Conservation (phyloP, 1,140 invertebrate species). For the Drosophila bocki region DNA sequence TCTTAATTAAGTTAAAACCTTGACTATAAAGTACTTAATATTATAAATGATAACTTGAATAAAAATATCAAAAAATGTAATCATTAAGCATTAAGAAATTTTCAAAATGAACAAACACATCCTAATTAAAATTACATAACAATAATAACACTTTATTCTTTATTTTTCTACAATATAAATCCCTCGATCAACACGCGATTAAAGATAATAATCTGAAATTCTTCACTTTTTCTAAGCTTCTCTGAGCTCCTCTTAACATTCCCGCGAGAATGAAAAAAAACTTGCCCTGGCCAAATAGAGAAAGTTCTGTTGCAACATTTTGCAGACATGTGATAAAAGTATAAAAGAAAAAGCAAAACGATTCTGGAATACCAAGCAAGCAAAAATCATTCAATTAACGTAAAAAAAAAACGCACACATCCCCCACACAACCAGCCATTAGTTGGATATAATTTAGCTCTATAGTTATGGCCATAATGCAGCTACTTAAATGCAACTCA, state of each 20-base stretch:
- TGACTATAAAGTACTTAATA: background rate
- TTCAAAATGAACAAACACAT: no score
- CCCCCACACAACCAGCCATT: constrained; percentile 42
- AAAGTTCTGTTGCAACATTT: constrained; percentile 34
- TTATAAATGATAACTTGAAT: background rate
- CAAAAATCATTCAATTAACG: constrained; percentile 53
- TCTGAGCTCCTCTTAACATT: background rate
- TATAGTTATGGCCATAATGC: constrained; percentile 56
- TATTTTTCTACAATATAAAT: constrained; percentile 1
- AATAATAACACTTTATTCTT: background rate
- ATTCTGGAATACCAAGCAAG: constrained; percentile 41
- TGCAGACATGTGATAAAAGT: background rate
- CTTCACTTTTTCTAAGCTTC: constrained; percentile 14
- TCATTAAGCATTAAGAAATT: background rate
- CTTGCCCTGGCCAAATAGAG: constrained; percentile 41
- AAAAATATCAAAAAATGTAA: no score
- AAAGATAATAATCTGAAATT: constrained; percentile 28
- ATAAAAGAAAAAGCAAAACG: constrained; percentile 34
- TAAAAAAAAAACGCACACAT: constrained; percentile 6
- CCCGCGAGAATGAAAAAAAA: constrained; percentile 20
- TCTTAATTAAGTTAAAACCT: background rate
- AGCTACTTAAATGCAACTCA: constrained; percentile 60
- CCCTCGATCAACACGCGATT: constrained; percentile 15
- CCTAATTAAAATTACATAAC: constrained; percentile 1
- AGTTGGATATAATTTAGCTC: constrained; percentile 60